Evolutionary conservation across 2,113 vertebrate species (phyloP).

Genomic region (Onychorhynchus coronatus): DNA sequence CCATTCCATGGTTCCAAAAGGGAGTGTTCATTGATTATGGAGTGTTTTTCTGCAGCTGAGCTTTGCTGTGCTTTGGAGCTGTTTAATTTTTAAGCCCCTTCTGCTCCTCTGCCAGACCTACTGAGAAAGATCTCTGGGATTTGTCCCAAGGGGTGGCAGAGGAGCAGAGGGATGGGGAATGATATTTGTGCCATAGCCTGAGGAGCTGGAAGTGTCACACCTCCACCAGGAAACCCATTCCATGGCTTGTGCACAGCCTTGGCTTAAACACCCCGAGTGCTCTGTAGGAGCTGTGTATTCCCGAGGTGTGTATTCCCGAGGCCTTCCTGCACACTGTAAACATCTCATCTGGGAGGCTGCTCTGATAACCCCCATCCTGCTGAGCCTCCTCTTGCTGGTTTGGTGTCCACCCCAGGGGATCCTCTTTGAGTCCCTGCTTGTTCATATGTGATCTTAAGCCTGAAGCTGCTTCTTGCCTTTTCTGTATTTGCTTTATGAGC

Average conservation of each 20-base stretch:
- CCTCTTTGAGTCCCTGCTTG: neutral
- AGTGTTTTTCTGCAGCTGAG: neutral
- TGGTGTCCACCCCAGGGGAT: neutral
- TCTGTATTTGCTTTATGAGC: neutral
- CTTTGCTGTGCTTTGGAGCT: neutral
- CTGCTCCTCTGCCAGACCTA: neutral
- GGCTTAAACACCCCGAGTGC: neutral
- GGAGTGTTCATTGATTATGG: neutral
- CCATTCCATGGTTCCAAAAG: neutral
- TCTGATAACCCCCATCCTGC: neutral
- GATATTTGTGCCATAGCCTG: neutral
- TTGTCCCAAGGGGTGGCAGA: neutral
- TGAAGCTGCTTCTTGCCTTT: neutral
- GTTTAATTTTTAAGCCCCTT: neutral
- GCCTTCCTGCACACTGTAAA: neutral
- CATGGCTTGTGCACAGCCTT: neutral
- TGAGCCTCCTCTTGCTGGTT: neutral
- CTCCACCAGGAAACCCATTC: neutral
- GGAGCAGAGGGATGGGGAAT: neutral
- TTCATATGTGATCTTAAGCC: neutral
- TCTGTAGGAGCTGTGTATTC: neutral
- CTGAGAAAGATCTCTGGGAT: neutral
- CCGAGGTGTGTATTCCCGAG: neutral
- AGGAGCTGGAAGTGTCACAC: neutral
- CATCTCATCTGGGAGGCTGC: neutral